Percentiles rank a stretch among this genome's conserved stretches.
Evolutionary conservation across 1,140 invertebrate species (phyloP).

Genomic region (Phymorhynchus buccinoides): DNA sequence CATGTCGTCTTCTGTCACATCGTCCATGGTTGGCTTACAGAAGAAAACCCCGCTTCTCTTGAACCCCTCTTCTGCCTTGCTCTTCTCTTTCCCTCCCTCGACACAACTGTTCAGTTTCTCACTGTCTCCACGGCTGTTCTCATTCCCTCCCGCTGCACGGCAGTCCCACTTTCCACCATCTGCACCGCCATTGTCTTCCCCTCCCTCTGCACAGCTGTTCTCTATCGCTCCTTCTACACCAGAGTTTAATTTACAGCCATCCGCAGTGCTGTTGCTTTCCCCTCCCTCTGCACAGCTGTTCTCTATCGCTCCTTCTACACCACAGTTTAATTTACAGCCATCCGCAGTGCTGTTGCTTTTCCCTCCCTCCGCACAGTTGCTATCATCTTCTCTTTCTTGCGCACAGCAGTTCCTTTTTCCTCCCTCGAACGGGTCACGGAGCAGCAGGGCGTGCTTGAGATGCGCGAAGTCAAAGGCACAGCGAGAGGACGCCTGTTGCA

Average conservation of each 20-base stretch:
- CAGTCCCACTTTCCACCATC: no score
- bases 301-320: background rate
- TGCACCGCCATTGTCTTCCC: no score
- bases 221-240: no score
- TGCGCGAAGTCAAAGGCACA: constrained; percentile 54
- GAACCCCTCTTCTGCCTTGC: background rate
- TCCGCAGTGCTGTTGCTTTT: background rate
- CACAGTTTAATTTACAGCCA: background rate
- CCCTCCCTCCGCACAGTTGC: background rate
- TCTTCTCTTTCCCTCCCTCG: background rate
- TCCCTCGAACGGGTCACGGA: background rate
- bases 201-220: no score
- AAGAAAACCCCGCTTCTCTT: constrained; percentile 21
- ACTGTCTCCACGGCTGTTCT: background rate
- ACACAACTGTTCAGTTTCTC: background rate
- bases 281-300: background rate
- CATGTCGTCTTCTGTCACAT: constrained; percentile 50
- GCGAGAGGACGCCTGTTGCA: constrained; percentile 46
- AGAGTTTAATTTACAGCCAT: no score
- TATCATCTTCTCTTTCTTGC: background rate
- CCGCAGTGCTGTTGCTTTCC: background rate
- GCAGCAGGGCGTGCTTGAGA: background rate
- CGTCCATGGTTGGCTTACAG: constrained; percentile 33
- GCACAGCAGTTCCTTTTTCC: background rate
- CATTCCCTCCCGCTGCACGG: background rate